These are phyloP conservation scores for Amiota communis DNA, from an alignment of 2,888 invertebrate genomes.

Conservation along the genomic window DNA sequence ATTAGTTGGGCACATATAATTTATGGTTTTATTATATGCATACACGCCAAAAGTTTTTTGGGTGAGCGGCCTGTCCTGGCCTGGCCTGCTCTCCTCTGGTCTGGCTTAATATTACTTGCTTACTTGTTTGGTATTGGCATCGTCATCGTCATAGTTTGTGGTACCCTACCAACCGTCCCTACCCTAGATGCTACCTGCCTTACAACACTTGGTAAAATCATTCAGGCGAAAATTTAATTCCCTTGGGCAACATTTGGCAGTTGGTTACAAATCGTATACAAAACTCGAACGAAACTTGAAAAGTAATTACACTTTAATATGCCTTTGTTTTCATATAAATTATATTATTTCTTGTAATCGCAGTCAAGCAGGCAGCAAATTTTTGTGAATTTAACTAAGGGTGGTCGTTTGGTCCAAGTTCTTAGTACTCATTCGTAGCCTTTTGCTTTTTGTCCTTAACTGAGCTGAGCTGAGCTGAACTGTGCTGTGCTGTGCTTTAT, in stretches of 20 bases:
- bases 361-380: neutral
- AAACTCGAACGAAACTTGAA: neutral
- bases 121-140: too few relatives aligned
- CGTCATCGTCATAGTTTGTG: too few relatives aligned
- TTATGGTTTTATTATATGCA: slow-evolving; percentile 25
- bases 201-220: neutral
- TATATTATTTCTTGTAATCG: slow-evolving; percentile 23
- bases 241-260: slow-evolving; percentile 23
- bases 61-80: neutral
- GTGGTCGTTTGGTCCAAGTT: neutral
- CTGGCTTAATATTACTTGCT: too few relatives aligned
- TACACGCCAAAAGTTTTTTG: slow-evolving; percentile 5
- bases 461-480: too few relatives aligned
- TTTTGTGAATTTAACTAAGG: too few relatives aligned
- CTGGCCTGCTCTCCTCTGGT: too few relatives aligned
- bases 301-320: slow-evolving; percentile 24
- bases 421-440: neutral
- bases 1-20: slow-evolving; percentile 26
- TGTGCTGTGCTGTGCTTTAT: too few relatives aligned
- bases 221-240: slow-evolving; percentile 20
- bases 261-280: slow-evolving; percentile 3
- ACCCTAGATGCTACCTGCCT: neutral
- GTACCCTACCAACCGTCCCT: too few relatives aligned
- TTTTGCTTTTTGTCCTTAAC: too few relatives aligned
- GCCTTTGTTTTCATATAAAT: slow-evolving; percentile 15